Base-by-base conservation (phyloP, 1,140 invertebrate species). In the Zaprionus nigranus region DNA sequence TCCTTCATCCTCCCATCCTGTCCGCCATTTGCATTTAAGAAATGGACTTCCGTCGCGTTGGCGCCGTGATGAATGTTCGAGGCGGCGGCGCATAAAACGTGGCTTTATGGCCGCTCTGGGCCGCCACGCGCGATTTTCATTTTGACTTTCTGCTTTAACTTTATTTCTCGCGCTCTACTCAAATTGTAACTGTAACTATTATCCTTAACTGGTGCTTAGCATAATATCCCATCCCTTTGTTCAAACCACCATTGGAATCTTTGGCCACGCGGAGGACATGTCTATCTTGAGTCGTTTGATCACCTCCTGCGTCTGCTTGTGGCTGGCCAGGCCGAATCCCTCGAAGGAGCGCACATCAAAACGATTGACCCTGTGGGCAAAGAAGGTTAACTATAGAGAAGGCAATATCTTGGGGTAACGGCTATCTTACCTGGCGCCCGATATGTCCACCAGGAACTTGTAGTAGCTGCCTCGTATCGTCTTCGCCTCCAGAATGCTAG, bases 381-480 rank as follows among this genome's bases (percentile, higher is more conserved):
- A n/a, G 12, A 56, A 40, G 24, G 22, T 36, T 43, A 36, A 38
- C 0, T 43, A 34, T n/a, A 12, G 2, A 54, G 28, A 13, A 13
- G 9, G 24, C 22, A 3, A 15, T 49, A 11, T n/a, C 9, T 26
- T 13, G 2, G 22, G 7, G 3, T 1, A 3, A 9, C 2, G 4
- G 11, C 3, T 11, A 5, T 43, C 64, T 7, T 34, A 78, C 75
- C 76, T 75, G 3, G 74, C 61, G 34, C 85, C 85, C 3, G 97
- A 97, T 20, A 97, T 92, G 71, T 93, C 94, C 72, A 95, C 93
- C 20, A 98, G 93, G 92, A 97, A 98, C 84, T 96, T 96, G 95
- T 96, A 97, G 93, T 98, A 98, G n/a, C 96, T 96, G n/a, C 95
- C 93, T 77, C 97, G 94, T 34, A 97, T 92, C 81, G 96, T 95